Evolutionary conservation across 1,140 invertebrate genomes (phyloP).

Genomic region (Choristoneura fumiferana): DNA sequence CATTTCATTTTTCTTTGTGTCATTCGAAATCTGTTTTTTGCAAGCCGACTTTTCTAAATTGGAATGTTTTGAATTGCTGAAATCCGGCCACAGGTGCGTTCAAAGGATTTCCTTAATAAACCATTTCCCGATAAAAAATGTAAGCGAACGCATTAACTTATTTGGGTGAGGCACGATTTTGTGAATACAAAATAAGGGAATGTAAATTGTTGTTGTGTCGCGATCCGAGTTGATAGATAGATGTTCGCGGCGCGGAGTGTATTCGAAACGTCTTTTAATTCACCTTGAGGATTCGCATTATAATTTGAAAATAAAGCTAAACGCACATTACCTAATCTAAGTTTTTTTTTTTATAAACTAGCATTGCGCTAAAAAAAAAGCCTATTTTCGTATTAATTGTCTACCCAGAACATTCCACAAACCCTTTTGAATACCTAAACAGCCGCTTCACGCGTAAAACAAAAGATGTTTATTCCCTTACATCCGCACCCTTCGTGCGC

Average conservation of each 20-base stretch:
- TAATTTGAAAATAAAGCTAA: no score
- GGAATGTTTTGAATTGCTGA: conserved; percentile 37
- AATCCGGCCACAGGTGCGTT: conserved; percentile 31
- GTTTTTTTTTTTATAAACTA: no score
- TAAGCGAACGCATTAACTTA: conserved; percentile 17
- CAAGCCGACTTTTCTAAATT: conserved; percentile 29
- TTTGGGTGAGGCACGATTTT: conserved; percentile 8
- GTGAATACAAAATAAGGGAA: neutral
- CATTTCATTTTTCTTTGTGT: conserved; percentile 36
- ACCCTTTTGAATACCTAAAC: neutral
- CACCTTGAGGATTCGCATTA: neutral
- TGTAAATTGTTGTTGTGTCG: conserved; percentile 14
- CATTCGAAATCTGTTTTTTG: conserved; percentile 22
- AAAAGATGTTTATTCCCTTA: conserved; percentile 38
- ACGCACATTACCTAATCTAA: no score
- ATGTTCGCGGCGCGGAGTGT: neutral
- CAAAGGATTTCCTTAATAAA: conserved; percentile 35
- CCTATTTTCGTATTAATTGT: neutral
- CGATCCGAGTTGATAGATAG: neutral
- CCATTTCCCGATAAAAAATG: conserved; percentile 27
- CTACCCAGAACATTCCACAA: neutral
- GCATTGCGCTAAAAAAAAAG: no score
- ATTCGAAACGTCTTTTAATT: conserved; percentile 8
- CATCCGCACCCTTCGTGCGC: conserved; percentile 31
- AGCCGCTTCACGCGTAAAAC: neutral